Conservation (phyloP, 2,113 vertebrate species). For the Sceloporus undulatus region DNA sequence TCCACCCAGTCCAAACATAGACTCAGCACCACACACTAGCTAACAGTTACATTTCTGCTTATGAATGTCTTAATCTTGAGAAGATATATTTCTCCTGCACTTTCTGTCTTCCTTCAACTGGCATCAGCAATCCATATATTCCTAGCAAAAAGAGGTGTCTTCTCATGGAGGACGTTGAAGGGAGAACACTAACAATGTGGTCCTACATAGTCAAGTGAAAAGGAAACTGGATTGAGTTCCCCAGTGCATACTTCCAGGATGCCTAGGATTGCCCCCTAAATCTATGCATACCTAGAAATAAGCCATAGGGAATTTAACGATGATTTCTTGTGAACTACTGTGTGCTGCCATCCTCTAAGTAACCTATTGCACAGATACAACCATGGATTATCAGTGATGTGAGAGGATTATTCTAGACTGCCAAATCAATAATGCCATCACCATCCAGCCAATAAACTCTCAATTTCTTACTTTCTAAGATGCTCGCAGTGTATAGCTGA, state of each 20-base stretch:
- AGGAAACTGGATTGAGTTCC: not conserved
- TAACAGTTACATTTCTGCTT: not conserved
- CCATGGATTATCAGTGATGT: not conserved
- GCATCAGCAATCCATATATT: conserved; percentile 4
- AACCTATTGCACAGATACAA: not conserved
- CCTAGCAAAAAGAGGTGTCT: not conserved
- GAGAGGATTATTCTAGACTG: not conserved
- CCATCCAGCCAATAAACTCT: conserved; percentile 52
- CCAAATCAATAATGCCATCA: conserved; percentile 42
- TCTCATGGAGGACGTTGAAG: not conserved
- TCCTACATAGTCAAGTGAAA: not conserved
- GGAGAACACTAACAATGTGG: conserved; percentile 21
- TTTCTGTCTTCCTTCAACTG: not conserved
- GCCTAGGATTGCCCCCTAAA: not conserved
- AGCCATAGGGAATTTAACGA: not conserved
- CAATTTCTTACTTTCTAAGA: conserved; percentile 23
- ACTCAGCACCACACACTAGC: not conserved
- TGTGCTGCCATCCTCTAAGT: not conserved
- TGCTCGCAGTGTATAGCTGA: not conserved
- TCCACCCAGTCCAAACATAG: not conserved
- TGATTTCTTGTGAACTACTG: not conserved
- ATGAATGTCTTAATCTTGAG: fast-evolving
- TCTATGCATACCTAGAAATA: not conserved
- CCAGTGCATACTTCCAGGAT: too few species aligned
- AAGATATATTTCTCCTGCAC: not conserved